Base-by-base conservation (phyloP, 2,888 invertebrate genomes). In the Sarcophaga carnaria region DNA sequence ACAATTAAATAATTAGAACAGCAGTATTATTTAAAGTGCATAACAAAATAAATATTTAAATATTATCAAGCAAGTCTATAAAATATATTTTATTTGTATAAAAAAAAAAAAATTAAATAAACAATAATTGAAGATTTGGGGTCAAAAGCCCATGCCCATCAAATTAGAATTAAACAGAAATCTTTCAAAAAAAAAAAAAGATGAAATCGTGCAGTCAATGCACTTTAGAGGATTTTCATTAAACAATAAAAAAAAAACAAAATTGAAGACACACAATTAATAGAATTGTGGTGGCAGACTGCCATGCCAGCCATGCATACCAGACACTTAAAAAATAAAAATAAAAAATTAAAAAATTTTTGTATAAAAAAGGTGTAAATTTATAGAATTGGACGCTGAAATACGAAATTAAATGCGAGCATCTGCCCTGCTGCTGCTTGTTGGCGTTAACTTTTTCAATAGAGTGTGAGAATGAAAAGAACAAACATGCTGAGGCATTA, bases 131-230 rank as follows among this genome's bases (percentile, higher is more conserved):
- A 37, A 37, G 4, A 37, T 37, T 37, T 37, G 37, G 37, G 75
- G 81, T 75, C 60, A 75, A 81, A 81, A 49, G 69, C 62, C 81
- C 63, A 37, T 60, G 69, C 62, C 81, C 63, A 37, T 60, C n/a
- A 6, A 63, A 81, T 37, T 37, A n/a, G 47, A 69, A 74, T 27
- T 47, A 25, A 27, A 25, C 64, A 37, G 10, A 37, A 37, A 76
- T 14, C 11, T 47, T 60, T 62, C 2, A 59, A 67, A 62, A 71
- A 10, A 10, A 59, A 67, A 62, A 71, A 10, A 10, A 37, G 2
- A 37, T 45, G 49, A 37, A 77, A 85, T 81, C 74, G 74, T 85
- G 85, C 74, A 70, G 69, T 75, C 82, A 86, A 72, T 79, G 82
- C 70, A 76, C 85, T 82, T 22, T 20, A 76, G 70, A 62, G 27